Evolutionary conservation across 2,113 vertebrate species (phyloP).

Genomic region (Halichoeres trimaculatus): DNA sequence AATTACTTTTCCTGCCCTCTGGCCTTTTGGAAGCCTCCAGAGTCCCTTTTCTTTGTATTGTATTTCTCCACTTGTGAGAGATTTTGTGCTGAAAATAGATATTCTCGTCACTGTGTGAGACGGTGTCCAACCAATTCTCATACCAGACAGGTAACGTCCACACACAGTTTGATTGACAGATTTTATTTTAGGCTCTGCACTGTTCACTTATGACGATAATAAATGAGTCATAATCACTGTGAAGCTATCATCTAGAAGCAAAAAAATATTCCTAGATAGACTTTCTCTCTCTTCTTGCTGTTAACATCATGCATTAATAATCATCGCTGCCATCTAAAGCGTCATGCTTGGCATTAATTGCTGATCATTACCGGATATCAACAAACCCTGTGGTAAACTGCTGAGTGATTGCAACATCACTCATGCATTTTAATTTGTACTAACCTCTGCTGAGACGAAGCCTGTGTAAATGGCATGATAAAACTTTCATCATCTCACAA

Average conservation of each 20-base stretch:
- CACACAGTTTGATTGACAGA: neutral
- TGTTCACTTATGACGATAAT: conserved; percentile 1
- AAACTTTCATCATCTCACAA: neutral
- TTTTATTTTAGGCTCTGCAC: neutral
- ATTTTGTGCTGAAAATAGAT: conserved; percentile 27
- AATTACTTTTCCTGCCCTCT: conserved; percentile 11
- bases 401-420: conserved; percentile 37
- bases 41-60: neutral
- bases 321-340: conserved; percentile 7
- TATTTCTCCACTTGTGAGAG: neutral
- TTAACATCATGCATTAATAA: conserved; percentile 28
- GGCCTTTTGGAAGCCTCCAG: neutral
- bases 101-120: neutral
- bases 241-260: neutral
- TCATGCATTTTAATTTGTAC: conserved; percentile 28
- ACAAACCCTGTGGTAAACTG: conserved; percentile 33
- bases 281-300: neutral
- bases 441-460: conserved; percentile 4
- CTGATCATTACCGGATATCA: conserved; percentile 31
- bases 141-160: conserved; percentile 26
- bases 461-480: neutral
- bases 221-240: conserved; percentile 4
- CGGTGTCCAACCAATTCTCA: conserved; percentile 5
- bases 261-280: neutral
- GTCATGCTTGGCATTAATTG: conserved; percentile 14